Percentiles rank a stretch among this genome's conserved stretches.
Conservation (phyloP, 2,797 vertebrate species). For the Notoglanidium macrostoma region DNA sequence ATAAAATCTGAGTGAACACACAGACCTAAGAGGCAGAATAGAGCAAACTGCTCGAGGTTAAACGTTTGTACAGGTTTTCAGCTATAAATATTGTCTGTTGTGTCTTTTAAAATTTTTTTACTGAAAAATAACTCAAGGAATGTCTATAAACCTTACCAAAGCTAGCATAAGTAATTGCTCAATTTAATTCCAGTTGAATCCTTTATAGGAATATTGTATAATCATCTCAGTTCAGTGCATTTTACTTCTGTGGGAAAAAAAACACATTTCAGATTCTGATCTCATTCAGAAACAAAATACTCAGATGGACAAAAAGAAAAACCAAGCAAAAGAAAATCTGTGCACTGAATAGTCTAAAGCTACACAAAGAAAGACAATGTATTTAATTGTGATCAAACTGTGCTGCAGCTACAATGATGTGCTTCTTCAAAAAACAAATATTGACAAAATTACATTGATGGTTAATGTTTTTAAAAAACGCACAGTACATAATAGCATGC, state of each 20-base stretch:
- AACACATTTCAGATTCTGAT: background rate
- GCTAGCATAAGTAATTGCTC: slow-evolving; percentile 18
- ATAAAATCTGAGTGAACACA: slow-evolving; percentile 4
- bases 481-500: background rate
- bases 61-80: slow-evolving; percentile 32
- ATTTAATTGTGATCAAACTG: background rate
- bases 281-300: background rate
- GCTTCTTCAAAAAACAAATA: background rate
- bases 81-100: slow-evolving; percentile 32
- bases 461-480: background rate
- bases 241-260: background rate
- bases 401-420: background rate
- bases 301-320: background rate
- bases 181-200: background rate
- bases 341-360: background rate
- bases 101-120: slow-evolving; percentile 4
- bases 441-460: background rate
- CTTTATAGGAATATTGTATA: background rate
- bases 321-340: background rate
- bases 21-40: slow-evolving; percentile 4
- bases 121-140: slow-evolving; percentile 15
- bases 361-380: background rate
- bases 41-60: slow-evolving; percentile 9
- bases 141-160: slow-evolving; percentile 14
- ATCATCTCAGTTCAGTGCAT: background rate